Percentiles rank a stretch among this genome's conserved stretches.
Conservation (phyloP, 1,140 invertebrate genomes). For the Cotesia vestalis region DNA sequence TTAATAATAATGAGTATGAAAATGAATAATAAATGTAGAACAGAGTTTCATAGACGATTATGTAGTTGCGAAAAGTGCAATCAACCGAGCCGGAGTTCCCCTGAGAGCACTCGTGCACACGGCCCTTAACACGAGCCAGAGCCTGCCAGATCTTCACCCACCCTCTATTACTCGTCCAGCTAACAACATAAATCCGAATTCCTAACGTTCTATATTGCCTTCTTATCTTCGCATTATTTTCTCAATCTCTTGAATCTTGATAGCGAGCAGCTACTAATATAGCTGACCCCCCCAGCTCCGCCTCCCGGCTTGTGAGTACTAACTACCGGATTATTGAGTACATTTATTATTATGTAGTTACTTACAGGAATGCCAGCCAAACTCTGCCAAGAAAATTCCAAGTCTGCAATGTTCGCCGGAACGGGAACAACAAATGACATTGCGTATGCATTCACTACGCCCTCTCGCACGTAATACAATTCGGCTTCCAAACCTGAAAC, state of each 20-base stretch:
- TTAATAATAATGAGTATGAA: too few species aligned
- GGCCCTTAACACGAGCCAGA: constrained; percentile 28
- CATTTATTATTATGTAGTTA: constrained; percentile 40
- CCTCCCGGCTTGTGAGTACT: too few species aligned
- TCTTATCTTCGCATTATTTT: not conserved
- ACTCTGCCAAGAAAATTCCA: constrained; percentile 89
- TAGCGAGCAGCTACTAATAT: too few species aligned
- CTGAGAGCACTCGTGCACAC: constrained; percentile 27
- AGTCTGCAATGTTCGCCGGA: constrained; percentile 79
- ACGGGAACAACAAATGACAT: constrained; percentile 87
- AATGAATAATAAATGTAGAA: constrained; percentile 4
- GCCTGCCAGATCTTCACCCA: constrained; percentile 15
- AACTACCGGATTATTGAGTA: not conserved
- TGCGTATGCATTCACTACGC: constrained; percentile 89
- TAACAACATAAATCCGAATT: not conserved
- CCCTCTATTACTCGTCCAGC: not conserved
- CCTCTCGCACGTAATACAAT: constrained; percentile 86
- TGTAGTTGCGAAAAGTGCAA: constrained; percentile 37
- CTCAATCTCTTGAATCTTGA: too few species aligned
- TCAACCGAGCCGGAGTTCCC: constrained; percentile 23
- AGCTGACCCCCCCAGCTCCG: not conserved
- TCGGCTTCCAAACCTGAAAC: constrained; percentile 81
- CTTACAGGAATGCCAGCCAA: constrained; percentile 79
- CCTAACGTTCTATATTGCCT: too few species aligned
- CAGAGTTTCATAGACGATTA: constrained; percentile 24